Conservation (phyloP, 2,113 vertebrate species). For the Gnathonemus longibarbis region DNA sequence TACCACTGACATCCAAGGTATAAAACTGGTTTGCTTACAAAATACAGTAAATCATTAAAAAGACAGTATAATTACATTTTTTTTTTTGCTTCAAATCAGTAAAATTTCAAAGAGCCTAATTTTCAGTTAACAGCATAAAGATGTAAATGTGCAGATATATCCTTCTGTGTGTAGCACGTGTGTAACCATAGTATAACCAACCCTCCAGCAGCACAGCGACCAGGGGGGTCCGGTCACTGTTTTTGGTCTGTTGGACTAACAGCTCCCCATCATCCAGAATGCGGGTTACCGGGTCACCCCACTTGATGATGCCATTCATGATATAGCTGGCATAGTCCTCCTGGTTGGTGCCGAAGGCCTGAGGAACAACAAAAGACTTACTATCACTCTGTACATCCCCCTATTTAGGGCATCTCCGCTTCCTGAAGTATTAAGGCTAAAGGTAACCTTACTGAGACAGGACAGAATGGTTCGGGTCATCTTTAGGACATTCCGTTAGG, state of each 20-base stretch:
- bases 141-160: background rate
- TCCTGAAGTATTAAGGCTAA: background rate
- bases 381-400: background rate
- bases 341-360: constrained; percentile 95
- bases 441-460: background rate
- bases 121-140: too few relatives aligned
- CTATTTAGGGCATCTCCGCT: background rate
- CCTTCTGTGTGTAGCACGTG: background rate
- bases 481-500: background rate
- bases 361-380: background rate
- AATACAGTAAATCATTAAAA: background rate
- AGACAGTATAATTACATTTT: background rate
- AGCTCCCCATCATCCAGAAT: constrained; percentile 84
- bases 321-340: constrained; percentile 95
- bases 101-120: background rate
- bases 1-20: background rate
- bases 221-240: constrained; percentile 88
- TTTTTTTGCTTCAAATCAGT: background rate
- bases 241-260: constrained; percentile 90
- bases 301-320: constrained; percentile 93
- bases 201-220: constrained; percentile 92
- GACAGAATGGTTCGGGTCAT: too few relatives aligned
- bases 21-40: background rate
- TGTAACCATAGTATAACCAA: constrained; percentile 34
- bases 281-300: constrained; percentile 83